Base-by-base conservation (phyloP, 2,888 invertebrate genomes). In the Panzeria rudis region DNA sequence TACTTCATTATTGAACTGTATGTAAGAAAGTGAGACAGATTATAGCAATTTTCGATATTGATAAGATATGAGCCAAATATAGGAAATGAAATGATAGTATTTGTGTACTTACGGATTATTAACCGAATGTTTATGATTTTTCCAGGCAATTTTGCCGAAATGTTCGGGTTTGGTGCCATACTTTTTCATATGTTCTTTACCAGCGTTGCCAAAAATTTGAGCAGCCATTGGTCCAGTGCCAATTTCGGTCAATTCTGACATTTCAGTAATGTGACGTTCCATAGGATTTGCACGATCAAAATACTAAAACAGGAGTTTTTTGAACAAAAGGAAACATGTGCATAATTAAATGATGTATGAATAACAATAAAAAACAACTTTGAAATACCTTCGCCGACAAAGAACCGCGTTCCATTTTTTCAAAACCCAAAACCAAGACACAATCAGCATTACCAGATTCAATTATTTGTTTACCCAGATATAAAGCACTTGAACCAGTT, bases 201-300 rank as follows among this genome's bases (percentile, higher is more conserved):
- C 99, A 72, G 99, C 99, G 93, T 98, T 98, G 38, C 98, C 99
- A 93, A 99, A 99, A 93, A 98, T 94, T 92, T 99, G 99, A 0
- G 98, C 97, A 0, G 98, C 96, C 88, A 99, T 94, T 0, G 99
- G 99, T 0, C 97, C 95, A 15, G 95, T 94, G 47, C 96, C 95
- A 0, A 99, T 93, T 3, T 97, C 98, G 47, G 95, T 94, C 25
- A 97, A 90, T 23, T 98, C 96, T 0, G 95, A 94, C 97, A 99
- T 97, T 86, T 96, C 93, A 86, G 95, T 94, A 1, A 98, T 95
- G 91, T 97, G 98, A 88, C 95, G 96, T 86, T 98, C 98, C 94
- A 98, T 93, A 3, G 98, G 98, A 93, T 97, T 97, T 0, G 97
- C 96, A 77, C 98, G 95, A 92, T 98, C 98, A 68, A 94, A 93